Base-by-base conservation (phyloP, 2,113 vertebrate species). In the Urocynchramus pylzowi region DNA sequence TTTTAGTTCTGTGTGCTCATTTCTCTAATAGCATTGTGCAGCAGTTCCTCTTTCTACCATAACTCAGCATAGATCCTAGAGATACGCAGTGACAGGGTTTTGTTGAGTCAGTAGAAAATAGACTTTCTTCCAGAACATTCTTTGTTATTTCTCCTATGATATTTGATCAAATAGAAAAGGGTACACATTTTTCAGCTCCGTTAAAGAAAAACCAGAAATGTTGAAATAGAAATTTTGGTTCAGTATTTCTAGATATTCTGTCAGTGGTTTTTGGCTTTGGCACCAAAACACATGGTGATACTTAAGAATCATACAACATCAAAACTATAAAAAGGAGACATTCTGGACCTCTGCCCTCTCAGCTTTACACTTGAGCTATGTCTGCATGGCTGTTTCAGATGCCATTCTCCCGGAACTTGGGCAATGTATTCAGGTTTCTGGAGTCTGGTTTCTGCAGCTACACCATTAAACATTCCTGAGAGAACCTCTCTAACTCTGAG, bases 41-140 rank as follows among this genome's bases (percentile, higher is more conserved):
- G 15, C 14, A 24, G 12, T 56, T 27, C 21, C 9, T 79, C 23
- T 39, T 74, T 56, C 41, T 67, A 7, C 26, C 33, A 7, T 22
- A 85, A 73, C 4, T 18, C 27, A 42, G 17, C 2, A 3, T 6
- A 80, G 23, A 76, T 50, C 35, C 10, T 49, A 16, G 33, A 81
- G 14, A 92, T 42, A 49, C 7, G 21, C 0, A 0, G 11, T 9
- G 6, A 56, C 6, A 84, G 27, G 6, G 0, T 70, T 82, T 64
- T 77, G 13, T 19, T 56, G 30, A 52, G 33, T 42, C 33, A 7
- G 8, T 30, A 63, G 61, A 52, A 83, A 53, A 57, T 0, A 70
- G 13, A 21, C 41, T 78, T 77, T 10, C 22, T 93, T 91, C 50
- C 33, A 63, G 11, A 6, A 3, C 8, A n/a, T 13, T 59, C 11